Percentiles rank a stretch among this genome's conserved stretches.
Conservation (phyloP, 2,797 vertebrate genomes). For the Danio kyathit region DNA sequence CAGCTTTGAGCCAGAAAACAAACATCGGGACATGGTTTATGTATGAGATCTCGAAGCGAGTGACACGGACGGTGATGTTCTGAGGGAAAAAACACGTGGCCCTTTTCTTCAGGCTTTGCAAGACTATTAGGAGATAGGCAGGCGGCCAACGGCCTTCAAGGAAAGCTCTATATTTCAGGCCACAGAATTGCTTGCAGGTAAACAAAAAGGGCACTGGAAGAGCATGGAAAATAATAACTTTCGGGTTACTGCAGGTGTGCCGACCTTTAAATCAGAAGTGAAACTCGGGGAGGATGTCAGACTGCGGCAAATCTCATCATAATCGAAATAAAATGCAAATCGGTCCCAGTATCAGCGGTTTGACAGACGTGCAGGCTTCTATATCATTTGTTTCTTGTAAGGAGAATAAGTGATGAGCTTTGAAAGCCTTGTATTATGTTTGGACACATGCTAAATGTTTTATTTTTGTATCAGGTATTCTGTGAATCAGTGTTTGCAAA, state of each 20-base stretch:
- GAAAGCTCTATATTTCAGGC: neutral
- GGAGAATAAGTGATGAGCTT: neutral
- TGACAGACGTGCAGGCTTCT: neutral
- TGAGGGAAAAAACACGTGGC: neutral
- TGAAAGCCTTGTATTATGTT: neutral
- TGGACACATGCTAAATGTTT: neutral
- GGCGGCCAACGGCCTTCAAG: neutral
- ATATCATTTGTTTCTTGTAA: slow-evolving; percentile 10
- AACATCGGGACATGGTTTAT: slow-evolving; percentile 22
- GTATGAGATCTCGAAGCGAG: slow-evolving; percentile 21
- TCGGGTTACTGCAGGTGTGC: neutral
- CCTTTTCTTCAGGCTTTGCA: neutral
- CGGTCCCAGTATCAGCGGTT: neutral
- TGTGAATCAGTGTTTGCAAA: too few relatives aligned
- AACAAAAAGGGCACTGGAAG: slow-evolving; percentile 2
- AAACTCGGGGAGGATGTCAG: neutral
- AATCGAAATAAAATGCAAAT: slow-evolving; percentile 15
- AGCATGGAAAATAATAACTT: slow-evolving; percentile 1
- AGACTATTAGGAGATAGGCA: slow-evolving; percentile 13
- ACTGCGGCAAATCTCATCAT: neutral
- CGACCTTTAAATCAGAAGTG: slow-evolving; percentile 15
- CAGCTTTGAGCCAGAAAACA: slow-evolving; percentile 32
- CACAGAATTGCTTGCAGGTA: neutral
- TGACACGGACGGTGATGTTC: neutral
- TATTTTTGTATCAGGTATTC: neutral